Evolutionary conservation across 35 echinoderm and acorn worm genomes (phyloP), one percentile per base, ranked within the genome.

Genomic region (Strongylocentrotus purpuratus): DNA sequence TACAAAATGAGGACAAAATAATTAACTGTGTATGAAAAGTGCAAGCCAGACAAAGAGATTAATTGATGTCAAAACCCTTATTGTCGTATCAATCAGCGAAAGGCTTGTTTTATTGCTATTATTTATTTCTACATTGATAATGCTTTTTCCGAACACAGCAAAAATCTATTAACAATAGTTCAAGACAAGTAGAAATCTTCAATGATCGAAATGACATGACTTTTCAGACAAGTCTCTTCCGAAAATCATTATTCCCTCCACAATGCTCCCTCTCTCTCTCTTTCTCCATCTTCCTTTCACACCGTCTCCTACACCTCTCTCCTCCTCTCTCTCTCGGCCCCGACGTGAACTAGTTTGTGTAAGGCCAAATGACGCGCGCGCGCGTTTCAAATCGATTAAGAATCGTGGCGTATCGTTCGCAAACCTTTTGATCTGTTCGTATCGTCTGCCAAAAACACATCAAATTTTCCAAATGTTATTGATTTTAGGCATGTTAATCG

Each of bases 371-470:
- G 87, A 89, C 87, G 87, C 87, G 87, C 87, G 87, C 87, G 87
- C 87, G 87, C 87, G 87, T 89, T 89, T 89, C 45, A 89, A 89
- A 89, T 89, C 87, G 87, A 89, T 89, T 89, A 45, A 45, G 87
- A 18, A 89, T 46, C 87, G 87, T 89, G 87, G 20, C 32, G 87
- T 89, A 89, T 89, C 87, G 87, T 46, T 89, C 87, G 87, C 87
- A 46, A 33, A 89, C 45, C 87, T 33, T 89, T 89, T 89, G 87
- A 89, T 89, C 87, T 41, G 87, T 25, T 33, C 87, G 33, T 45
- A 45, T 89, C 33, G 87, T 89, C 87, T 89, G 87, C 87, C 33
- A 89, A 32, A n/a, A 5, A 18, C 32, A 89, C 32, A 89, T 46
- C 33, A 89, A 89, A 89, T 89, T 59, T 89, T 33, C 87, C 87